Conservation (phyloP, 2,888 invertebrate genomes). For the Pocota personata region DNA sequence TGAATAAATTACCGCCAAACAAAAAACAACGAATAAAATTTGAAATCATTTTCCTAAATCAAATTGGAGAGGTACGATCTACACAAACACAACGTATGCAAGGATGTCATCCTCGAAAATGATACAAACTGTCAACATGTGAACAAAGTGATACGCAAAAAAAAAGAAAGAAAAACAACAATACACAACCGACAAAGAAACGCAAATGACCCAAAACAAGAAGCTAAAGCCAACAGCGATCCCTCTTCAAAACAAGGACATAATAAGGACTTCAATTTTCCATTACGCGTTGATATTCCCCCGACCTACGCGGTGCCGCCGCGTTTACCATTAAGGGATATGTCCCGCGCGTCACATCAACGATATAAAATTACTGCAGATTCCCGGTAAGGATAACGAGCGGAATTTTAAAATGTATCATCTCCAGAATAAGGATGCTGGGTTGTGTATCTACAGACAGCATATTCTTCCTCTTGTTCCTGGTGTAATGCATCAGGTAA, state of each 20-base stretch:
- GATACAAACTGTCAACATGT: constrained; percentile 74
- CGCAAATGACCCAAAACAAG: constrained; percentile 74
- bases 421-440: constrained; percentile 53
- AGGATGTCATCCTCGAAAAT: constrained; percentile 61
- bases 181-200: constrained; percentile 67
- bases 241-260: constrained; percentile 71
- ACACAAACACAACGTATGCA: constrained; percentile 26
- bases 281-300: constrained; percentile 58
- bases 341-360: constrained; percentile 69
- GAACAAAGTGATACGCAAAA: constrained; percentile 23
- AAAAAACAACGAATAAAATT: constrained; percentile 34
- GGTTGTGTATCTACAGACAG: not conserved
- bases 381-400: constrained; percentile 66
- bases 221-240: constrained; percentile 56
- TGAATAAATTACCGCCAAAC: constrained; percentile 67
- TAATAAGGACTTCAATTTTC: constrained; percentile 72
- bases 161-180: constrained; percentile 6
- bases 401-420: constrained; percentile 65
- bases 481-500: constrained; percentile 65
- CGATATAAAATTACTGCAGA: constrained; percentile 70
- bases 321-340: constrained; percentile 63
- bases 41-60: constrained; percentile 63
- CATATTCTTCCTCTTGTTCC: not conserved
- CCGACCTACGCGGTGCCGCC: constrained; percentile 20
- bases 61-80: constrained; percentile 55